Conservation (phyloP, 2,888 invertebrate genomes). For the Megalurothrips usitatus region DNA sequence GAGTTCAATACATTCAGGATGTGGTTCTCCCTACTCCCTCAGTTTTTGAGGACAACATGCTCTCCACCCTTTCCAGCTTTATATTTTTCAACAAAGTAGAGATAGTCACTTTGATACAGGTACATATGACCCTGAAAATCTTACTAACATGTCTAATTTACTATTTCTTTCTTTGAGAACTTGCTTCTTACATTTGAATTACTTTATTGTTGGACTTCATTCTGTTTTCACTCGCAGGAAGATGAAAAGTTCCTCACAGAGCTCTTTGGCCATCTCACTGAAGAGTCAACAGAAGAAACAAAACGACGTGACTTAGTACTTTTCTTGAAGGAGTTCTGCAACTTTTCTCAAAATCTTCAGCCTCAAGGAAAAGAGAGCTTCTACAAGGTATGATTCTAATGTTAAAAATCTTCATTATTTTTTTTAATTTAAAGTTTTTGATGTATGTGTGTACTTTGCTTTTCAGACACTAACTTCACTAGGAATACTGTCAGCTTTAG, state of each 20-base stretch:
- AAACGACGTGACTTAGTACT: conserved; percentile 90
- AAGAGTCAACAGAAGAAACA: conserved; percentile 75
- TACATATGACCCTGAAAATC: conserved; percentile 40
- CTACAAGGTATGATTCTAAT: conserved; percentile 63
- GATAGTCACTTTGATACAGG: conserved; percentile 89
- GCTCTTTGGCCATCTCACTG: conserved; percentile 87
- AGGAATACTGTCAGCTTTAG: conserved; percentile 82
- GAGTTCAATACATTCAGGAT: conserved; percentile 99
- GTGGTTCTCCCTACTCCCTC: conserved; percentile 98
- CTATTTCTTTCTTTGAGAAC: not conserved
- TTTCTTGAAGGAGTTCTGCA: conserved; percentile 98
- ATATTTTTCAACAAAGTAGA: conserved; percentile 99
- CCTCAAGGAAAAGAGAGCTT: conserved; percentile 95
- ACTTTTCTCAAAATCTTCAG: conserved; percentile 97
- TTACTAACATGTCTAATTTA: conserved; percentile 25
- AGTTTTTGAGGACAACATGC: conserved; percentile 98
- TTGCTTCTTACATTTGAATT: not conserved
- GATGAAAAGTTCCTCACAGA: conserved; percentile 95
- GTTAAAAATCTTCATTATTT: not conserved
- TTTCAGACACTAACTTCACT: conserved; percentile 71
- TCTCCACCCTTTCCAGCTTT: conserved; percentile 95
- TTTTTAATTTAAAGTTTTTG: conserved; percentile 16
- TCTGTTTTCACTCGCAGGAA: conserved; percentile 58
- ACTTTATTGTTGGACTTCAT: conserved; percentile 7
- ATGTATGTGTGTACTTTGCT: not conserved